Evolutionary conservation across 1,140 invertebrate species (phyloP).

Genomic region (Drosophila tristis): DNA sequence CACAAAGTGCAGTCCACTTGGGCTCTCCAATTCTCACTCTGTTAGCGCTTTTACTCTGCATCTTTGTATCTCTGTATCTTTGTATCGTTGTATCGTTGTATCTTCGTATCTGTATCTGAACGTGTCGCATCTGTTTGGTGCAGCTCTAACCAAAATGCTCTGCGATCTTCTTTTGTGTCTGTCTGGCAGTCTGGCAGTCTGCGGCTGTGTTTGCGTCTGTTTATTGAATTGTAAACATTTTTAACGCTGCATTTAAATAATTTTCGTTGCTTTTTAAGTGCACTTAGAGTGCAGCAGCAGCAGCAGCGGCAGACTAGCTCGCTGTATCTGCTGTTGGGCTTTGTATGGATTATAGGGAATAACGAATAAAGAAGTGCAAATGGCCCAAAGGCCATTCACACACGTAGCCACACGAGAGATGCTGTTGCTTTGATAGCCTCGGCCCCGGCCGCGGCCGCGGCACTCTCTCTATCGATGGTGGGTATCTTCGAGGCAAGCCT

Average conservation of each 20-base stretch:
- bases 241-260: slow-evolving; percentile 80
- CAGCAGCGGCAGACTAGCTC: no score
- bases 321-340: neutral
- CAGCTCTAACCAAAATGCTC: slow-evolving; percentile 39
- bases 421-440: slow-evolving; percentile 40
- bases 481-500: slow-evolving; percentile 21
- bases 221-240: slow-evolving; percentile 81
- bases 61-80: slow-evolving; percentile 8
- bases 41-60: neutral
- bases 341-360: slow-evolving; percentile 22
- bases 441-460: neutral
- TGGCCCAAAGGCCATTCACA: slow-evolving; percentile 55
- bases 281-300: slow-evolving; percentile 25
- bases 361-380: slow-evolving; percentile 31
- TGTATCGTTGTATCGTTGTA: no score
- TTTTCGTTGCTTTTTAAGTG: slow-evolving; percentile 46
- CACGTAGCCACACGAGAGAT: slow-evolving; percentile 41
- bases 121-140: slow-evolving; percentile 29
- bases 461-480: slow-evolving; percentile 46
- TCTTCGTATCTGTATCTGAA: slow-evolving; percentile 34
- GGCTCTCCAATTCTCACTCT: slow-evolving; percentile 9
- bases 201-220: slow-evolving; percentile 54
- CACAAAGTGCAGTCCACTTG: slow-evolving; percentile 12
- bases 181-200: slow-evolving; percentile 2
- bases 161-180: slow-evolving; percentile 34